These are phyloP conservation scores for Rhopalosiphum maidis DNA, from an alignment of 1,140 invertebrate species.

Conservation along the genomic window DNA sequence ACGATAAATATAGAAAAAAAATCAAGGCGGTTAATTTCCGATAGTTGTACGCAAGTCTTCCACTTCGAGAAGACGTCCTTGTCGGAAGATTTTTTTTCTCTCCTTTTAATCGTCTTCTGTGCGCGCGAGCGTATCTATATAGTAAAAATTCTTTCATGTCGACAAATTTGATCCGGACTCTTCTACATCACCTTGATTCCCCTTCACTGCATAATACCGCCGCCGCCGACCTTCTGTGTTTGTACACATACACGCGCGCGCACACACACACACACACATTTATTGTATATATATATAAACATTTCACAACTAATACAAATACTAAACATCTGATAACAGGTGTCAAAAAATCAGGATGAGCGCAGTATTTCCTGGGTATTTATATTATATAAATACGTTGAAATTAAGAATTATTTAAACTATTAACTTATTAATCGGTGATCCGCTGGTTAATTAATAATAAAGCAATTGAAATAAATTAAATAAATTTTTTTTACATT, in stretches of 20 bases:
- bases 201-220: constrained; percentile 31
- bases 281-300: not conserved
- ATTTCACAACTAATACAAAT: not conserved
- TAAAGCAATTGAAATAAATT: constrained; percentile 33
- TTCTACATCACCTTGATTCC: constrained; percentile 38
- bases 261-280: not conserved
- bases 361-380: not conserved
- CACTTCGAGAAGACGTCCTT: constrained; percentile 35
- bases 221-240: constrained; percentile 26
- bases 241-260: not conserved
- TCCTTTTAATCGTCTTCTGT: not conserved
- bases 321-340: not conserved
- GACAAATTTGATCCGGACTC: constrained; percentile 52
- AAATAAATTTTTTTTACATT: not conserved
- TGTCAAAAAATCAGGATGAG: not conserved
- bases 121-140: not conserved
- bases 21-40: not conserved
- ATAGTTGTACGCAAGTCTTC: not conserved
- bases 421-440: not conserved
- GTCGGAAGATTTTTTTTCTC: not conserved
- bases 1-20: not conserved
- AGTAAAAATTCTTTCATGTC: constrained; percentile 31
- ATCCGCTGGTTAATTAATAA: not conserved
- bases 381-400: not conserved
- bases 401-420: not conserved